Base-by-base conservation (phyloP, 1,140 invertebrate genomes). In the Drosophila sechellia region DNA sequence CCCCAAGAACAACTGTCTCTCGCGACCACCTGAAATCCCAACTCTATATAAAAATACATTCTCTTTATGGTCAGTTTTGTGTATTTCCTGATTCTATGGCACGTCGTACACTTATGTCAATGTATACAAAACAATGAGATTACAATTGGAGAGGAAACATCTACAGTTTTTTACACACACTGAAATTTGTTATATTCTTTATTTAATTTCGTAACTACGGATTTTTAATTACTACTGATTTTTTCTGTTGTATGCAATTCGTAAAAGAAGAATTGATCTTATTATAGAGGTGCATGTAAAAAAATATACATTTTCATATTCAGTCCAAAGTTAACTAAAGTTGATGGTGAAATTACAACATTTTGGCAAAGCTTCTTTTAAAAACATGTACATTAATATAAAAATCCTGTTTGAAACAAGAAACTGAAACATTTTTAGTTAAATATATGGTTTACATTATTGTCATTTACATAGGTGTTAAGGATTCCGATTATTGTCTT, bases 81-180 rank as follows among this genome's bases (percentile, higher is more conserved):
- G 79, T 87, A 81, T 79, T 53, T 81, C 60, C 54, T 52, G 65
- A 45, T 83, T 53, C 73, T 84, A 90, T 91, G 85, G 81, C 90
- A 91, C 90, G 79, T 81, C 90, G 79, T 81, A 77, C 43, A 25
- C 63, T 76, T 83, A 77, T 46, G 46, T 43, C 11, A 22, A 45
- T 57, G 49, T 49, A 49, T 46, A 49, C 77, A 71, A 42, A 83
- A 83, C 75, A 86, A 89, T 91, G 90, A 91, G 90, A 91, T 90
- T 91, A 80, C 72, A 63, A 45, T 45, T 64, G 45, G 48, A 46
- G 46, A 27, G 15, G 55, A 56, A 40, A 45, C 20, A 49, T 56
- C 56, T 58, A 70, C 39, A 45, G 43, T 17, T 42, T 56, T 59
- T 60, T 60, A 79, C 54, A 64, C 4, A 15, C 15, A 12, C 40